These are phyloP conservation scores for Tragelaphus scriptus DNA, from an alignment of 2,113 vertebrate genomes.

Conservation along the genomic window DNA sequence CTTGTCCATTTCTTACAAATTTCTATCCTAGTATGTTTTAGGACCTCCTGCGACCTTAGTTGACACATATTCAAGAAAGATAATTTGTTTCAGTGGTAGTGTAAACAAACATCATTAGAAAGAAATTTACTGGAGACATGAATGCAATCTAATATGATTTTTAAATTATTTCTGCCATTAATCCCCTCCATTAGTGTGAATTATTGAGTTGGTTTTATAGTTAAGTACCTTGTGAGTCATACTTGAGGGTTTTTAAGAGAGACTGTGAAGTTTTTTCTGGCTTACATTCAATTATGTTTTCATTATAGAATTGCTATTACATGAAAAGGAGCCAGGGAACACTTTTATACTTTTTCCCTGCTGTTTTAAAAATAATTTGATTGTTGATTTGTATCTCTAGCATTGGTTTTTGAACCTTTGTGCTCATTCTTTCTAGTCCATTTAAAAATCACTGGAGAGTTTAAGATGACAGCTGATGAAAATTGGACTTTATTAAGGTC, in stretches of 20 bases:
- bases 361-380: constrained; percentile 30
- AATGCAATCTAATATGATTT: constrained; percentile 33
- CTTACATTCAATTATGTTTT: constrained; percentile 47
- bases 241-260: constrained; percentile 19
- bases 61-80: neutral
- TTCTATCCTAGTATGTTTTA: neutral
- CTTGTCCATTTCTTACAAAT: neutral
- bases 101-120: constrained; percentile 10
- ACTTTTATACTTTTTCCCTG: neutral
- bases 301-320: neutral
- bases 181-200: constrained; percentile 40
- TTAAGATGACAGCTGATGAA: constrained; percentile 25
- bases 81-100: constrained; percentile 1
- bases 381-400: constrained; percentile 14
- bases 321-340: constrained; percentile 37
- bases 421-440: neutral
- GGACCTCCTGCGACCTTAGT: neutral
- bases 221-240: constrained; percentile 41
- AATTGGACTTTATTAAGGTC: constrained; percentile 12
- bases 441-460: constrained; percentile 18
- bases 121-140: constrained; percentile 8
- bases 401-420: constrained; percentile 1
- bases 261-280: constrained; percentile 6
- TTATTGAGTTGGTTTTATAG: constrained; percentile 40
- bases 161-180: constrained; percentile 31